Base-by-base conservation (phyloP, 2,797 vertebrate species). In the Spinus pinus region DNA sequence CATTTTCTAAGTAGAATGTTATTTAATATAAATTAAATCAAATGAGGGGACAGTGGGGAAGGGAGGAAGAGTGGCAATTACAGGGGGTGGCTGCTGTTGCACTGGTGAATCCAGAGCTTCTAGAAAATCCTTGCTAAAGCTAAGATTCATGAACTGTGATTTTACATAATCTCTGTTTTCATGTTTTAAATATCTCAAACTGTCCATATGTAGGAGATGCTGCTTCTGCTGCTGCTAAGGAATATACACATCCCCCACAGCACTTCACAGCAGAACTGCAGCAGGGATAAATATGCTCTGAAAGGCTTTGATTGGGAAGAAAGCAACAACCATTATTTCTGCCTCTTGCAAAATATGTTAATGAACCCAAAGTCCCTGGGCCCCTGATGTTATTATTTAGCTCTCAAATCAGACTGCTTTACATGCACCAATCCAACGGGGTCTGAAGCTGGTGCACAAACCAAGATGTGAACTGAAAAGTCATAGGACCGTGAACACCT, bases 121-220 rank as follows among this genome's bases (percentile, higher is more conserved):
- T 67, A 56, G 56, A 51, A 88, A 79, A 56, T 49, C 79, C 74
- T 77, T 92, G 53, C 15, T 51, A 86, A 94, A 92, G 20, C 37
- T 6, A 58, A 87, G 85, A 86, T 66, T 78, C 33, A 46, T 5
- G 14, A 91, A 58, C 31, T 50, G 33, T 21, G 54, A 79, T 69
- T 95, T 95, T 91, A 94, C 5, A 3, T 96, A 91, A 95, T 70
- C 66, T 78, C 66, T 75, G 44, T 25, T 89, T 94, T 88, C 7
- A 14, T 88, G 66, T 81, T 90, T 93, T 69, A 89, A 92, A 62
- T 74, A 92, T 67, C 79, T 79, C 72, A 35, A 81, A 66, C 27
- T 7, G 5, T n/a, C 84, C 78, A 39, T 70, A 79, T 13, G 87
- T 75, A 87, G 82, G 90, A 95, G 86, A 83, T 46, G 61, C 33